These are phyloP conservation scores for Rhinoraja longicauda DNA, from an alignment of 2,797 vertebrate species.

Conservation along the genomic window DNA sequence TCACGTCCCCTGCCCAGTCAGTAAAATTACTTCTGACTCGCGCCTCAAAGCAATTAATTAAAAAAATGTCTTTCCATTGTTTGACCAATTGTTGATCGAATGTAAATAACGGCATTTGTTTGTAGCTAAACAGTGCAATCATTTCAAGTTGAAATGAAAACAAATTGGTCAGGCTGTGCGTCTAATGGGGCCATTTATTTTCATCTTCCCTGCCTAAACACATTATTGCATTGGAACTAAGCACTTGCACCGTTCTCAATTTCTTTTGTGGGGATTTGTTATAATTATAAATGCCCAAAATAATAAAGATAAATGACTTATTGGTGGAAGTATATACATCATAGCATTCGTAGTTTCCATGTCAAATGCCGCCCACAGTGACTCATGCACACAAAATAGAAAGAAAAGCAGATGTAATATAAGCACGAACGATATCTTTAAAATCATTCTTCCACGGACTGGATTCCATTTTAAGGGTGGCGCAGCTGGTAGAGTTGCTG, in stretches of 20 bases:
- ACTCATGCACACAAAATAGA: neutral
- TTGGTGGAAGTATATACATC: neutral
- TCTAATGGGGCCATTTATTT: slow-evolving; percentile 34
- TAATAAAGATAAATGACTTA: slow-evolving; percentile 32
- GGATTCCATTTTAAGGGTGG: neutral
- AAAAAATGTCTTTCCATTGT: neutral
- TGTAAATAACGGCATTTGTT: neutral
- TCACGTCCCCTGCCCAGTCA: neutral
- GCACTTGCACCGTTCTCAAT: neutral
- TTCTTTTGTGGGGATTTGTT: slow-evolving; percentile 4
- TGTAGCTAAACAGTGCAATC: slow-evolving; percentile 2
- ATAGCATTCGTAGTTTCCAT: neutral
- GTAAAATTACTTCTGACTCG: neutral
- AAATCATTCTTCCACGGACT: neutral
- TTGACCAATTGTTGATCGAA: slow-evolving; percentile 8
- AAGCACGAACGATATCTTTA: neutral
- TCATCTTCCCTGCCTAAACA: slow-evolving; percentile 5
- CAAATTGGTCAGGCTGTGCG: slow-evolving; percentile 15
- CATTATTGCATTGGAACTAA: slow-evolving; percentile 30
- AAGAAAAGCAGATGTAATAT: neutral
- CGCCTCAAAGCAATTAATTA: neutral
- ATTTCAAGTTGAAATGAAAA: slow-evolving; percentile 28
- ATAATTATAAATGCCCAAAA: slow-evolving; percentile 17
- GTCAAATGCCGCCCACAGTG: neutral
- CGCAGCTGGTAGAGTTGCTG: too few relatives aligned